phyloP scores from a whole-genome alignment of 1,140 invertebrate genomes.

The Pogonus chalceus region DNA sequence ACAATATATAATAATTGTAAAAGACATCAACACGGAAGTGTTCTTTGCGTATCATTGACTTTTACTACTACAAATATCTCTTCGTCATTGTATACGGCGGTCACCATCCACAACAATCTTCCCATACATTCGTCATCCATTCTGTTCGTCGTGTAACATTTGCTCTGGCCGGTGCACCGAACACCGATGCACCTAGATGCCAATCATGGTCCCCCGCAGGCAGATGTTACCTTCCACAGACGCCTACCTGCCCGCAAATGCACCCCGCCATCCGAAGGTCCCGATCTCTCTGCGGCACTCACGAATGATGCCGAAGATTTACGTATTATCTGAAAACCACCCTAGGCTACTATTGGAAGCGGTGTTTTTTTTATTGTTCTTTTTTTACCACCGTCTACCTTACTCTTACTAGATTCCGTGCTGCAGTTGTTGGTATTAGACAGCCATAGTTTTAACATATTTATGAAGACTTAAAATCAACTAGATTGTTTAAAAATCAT shows the following conservation, averaged over 20 bases:
- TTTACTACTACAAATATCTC: not conserved
- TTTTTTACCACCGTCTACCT: not conserved
- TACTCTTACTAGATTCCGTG: not conserved
- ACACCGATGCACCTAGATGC: not conserved
- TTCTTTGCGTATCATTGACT: not conserved
- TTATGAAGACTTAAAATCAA: no score
- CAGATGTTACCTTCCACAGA: not conserved
- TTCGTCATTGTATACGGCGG: not conserved
- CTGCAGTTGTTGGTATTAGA: not conserved
- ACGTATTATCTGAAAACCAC: not conserved
- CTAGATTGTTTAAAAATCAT: no score
- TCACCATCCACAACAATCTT: no score
- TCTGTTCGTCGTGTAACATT: not conserved
- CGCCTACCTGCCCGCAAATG: not conserved
- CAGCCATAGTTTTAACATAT: no score
- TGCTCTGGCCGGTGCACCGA: not conserved
- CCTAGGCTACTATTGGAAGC: not conserved
- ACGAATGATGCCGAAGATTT: not conserved
- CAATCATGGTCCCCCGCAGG: conserved; percentile 1
- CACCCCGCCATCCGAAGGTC: not conserved
- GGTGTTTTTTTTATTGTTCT: not conserved
- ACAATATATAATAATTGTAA: no score
- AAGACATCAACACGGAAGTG: not conserved
- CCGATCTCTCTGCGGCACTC: not conserved
- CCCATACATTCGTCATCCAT: not conserved